These are phyloP conservation scores for Oscheius sp. DNA, from an alignment of 2,888 invertebrate species.

Conservation along the genomic window DNA sequence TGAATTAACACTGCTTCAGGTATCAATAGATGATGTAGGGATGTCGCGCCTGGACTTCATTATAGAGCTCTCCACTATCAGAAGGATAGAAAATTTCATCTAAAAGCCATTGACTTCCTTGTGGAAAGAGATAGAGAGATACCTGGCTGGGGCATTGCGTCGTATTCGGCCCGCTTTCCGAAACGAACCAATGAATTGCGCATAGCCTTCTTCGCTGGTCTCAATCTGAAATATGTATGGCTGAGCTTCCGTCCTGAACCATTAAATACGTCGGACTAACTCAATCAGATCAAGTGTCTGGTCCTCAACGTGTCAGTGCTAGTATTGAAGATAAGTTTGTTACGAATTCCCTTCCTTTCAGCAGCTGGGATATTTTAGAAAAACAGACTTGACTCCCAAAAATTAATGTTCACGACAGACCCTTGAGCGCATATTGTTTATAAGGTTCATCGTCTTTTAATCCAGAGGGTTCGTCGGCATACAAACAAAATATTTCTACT, in stretches of 20 bases:
- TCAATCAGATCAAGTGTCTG: neutral
- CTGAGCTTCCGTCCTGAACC: neutral
- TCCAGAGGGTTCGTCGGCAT: too few relatives aligned
- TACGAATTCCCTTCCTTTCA: too few relatives aligned
- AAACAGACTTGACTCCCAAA: too few relatives aligned
- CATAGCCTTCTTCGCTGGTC: conserved; percentile 66
- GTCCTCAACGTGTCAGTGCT: neutral
- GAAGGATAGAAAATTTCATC: conserved; percentile 8
- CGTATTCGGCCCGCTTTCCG: conserved; percentile 55
- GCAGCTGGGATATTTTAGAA: too few relatives aligned
- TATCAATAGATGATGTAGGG: conserved; percentile 18
- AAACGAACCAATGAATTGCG: conserved; percentile 66
- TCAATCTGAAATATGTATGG: conserved; percentile 42
- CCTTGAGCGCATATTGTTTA: too few relatives aligned
- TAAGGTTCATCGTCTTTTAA: too few relatives aligned
- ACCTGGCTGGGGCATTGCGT: conserved; percentile 19
- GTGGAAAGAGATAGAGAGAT: neutral
- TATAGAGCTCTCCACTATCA: conserved; percentile 13
- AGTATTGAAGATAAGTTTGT: too few relatives aligned
- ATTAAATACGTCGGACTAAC: neutral
- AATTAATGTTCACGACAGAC: too few relatives aligned
- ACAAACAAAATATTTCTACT: neutral
- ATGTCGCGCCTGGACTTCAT: neutral
- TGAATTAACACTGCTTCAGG: too few relatives aligned
- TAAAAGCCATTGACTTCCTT: neutral